phyloP scores from a whole-genome alignment of 2,888 invertebrate species.

The Cheilosia scutellata region DNA sequence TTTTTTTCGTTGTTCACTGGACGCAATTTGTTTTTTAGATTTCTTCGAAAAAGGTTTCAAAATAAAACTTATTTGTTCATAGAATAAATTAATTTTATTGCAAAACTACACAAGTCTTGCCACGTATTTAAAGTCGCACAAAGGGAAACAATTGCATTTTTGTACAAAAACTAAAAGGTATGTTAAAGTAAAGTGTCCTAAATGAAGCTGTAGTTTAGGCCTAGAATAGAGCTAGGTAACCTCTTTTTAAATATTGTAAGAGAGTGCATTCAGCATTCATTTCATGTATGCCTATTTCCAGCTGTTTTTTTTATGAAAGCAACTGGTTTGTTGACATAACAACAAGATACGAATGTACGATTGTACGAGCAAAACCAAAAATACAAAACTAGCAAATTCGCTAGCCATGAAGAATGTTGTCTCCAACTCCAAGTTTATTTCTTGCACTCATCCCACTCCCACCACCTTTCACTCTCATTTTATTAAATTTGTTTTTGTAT shows the following conservation, averaged over 20 bases:
- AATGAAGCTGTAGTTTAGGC: too few relatives aligned
- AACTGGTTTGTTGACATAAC: slow-evolving; percentile 9
- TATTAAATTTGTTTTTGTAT: too few relatives aligned
- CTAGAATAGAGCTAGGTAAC: too few relatives aligned
- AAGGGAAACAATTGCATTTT: too few relatives aligned
- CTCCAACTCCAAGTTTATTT: not conserved
- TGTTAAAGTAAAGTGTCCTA: not conserved
- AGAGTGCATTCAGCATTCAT: not conserved
- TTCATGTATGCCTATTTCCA: not conserved
- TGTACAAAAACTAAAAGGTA: not conserved
- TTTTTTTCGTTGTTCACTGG: not conserved
- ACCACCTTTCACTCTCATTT: not conserved
- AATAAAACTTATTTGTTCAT: not conserved
- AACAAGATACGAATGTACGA: not conserved
- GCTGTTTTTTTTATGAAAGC: not conserved
- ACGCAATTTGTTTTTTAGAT: not conserved
- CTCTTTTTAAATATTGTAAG: not conserved
- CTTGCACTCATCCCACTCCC: not conserved
- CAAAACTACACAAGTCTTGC: too few relatives aligned
- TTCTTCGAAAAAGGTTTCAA: not conserved
- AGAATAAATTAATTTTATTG: not conserved
- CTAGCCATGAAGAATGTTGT: not conserved
- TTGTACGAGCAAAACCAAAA: not conserved
- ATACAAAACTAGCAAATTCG: not conserved
- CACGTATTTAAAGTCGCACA: too few relatives aligned